Evolutionary conservation across 2,888 invertebrate genomes (phyloP), one percentile per base, ranked within the genome.

Genomic region (Pheosia tremula): DNA sequence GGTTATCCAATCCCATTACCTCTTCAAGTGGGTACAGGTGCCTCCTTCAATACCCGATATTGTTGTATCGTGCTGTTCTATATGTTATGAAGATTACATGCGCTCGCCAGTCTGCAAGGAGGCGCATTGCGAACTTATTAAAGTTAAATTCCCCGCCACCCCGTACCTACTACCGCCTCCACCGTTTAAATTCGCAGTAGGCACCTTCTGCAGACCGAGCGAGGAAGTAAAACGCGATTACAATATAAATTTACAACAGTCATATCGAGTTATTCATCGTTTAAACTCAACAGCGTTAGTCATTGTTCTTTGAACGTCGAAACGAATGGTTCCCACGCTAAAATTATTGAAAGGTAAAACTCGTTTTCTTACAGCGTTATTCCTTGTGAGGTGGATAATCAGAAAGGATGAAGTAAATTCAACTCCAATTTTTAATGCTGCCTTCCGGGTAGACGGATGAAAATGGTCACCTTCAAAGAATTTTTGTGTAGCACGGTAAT

Each of bases 51-150:
- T 73, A 63, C 63, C 63, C 67, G 61, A 75, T 70, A 72, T 24
- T 24, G 24, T 24, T 66, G 64, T 64, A 70, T 71, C 61, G 60
- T 24, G 24, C 63, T 53, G 37, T 37, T 74, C 74, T 74, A 77
- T 81, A 81, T 81, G 80, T 81, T 78, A 77, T 74, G 70, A 59
- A 72, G 71, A 80, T 81, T 78, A 77, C 74, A 72, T 77, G 68
- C 73, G 67, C 71, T 55, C 55, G 66, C 39, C 13, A 13, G 39
- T 77, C 72, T 80, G 77, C 76, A 75, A 64, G 57, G 64, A 79
- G 81, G 84, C 86, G 87, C 86, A 88, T 73, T 85, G 85, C 87
- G 87, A 87, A 84, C 84, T 85, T 86, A 89, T 90, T 89, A 89
- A 90, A 87, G 80, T 87, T 89, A 85, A 85, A 89, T 88, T 86